Percentiles rank a stretch among this genome's conserved stretches.
Evolutionary conservation across 2,888 invertebrate species (phyloP).

Genomic region (Agonopterix heracliana): DNA sequence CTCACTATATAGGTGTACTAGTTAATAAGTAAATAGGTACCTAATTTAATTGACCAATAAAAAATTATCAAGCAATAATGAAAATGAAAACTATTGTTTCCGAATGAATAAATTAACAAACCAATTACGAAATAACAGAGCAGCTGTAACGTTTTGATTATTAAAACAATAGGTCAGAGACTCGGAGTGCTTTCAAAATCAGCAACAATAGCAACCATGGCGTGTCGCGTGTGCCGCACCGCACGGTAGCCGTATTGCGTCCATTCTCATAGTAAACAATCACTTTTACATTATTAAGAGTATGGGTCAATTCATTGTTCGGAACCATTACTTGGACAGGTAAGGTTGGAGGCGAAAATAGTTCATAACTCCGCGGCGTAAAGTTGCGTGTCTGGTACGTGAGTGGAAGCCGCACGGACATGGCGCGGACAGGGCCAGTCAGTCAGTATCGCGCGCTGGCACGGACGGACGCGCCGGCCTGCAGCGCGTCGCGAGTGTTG

Average conservation of each 20-base stretch:
- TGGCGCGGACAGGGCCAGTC: neutral
- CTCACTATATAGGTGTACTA: too few species aligned
- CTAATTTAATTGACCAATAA: too few species aligned
- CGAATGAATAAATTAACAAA: neutral
- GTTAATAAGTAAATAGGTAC: too few species aligned
- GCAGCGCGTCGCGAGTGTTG: conserved; percentile 10
- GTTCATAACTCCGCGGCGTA: conserved; percentile 10
- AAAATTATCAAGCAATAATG: too few species aligned
- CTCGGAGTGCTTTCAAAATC: conserved; percentile 43
- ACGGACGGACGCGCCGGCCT: conserved; percentile 22
- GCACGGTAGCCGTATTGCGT: conserved; percentile 17
- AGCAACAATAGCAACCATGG: conserved; percentile 43
- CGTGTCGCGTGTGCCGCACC: conserved; percentile 30
- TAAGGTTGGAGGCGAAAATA: conserved; percentile 12
- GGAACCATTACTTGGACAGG: conserved; percentile 14
- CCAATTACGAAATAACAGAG: conserved; percentile 20
- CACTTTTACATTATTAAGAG: conserved; percentile 41
- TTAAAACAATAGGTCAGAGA: conserved; percentile 53
- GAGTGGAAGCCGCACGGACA: neutral
- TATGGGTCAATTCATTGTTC: conserved; percentile 51
- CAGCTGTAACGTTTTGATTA: conserved; percentile 43
- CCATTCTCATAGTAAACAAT: conserved; percentile 59
- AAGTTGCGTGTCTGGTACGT: conserved; percentile 8
- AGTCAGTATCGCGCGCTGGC: conserved; percentile 34
- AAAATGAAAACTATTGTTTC: too few species aligned